phyloP scores from a whole-genome alignment of 2,113 vertebrate species.

The Brachypteracias leptosomus region DNA sequence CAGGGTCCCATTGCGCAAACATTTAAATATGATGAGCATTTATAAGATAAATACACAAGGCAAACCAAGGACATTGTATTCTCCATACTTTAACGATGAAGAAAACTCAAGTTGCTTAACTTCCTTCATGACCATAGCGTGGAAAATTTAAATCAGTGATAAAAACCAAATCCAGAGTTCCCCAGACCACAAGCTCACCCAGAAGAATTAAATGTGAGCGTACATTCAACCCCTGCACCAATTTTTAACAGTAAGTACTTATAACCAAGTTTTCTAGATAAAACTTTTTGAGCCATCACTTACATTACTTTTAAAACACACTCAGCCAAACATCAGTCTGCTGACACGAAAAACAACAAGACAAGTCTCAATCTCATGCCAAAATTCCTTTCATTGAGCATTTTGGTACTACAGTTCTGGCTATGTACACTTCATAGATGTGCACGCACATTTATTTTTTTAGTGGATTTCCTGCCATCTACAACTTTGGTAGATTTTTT shows the following conservation, averaged over 20 bases:
- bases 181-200: neutral
- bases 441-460: neutral
- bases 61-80: conserved; percentile 24
- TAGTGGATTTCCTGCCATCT: neutral
- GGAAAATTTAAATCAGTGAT: neutral
- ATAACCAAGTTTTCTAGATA: neutral
- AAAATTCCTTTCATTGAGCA: neutral
- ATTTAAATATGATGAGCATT: conserved; percentile 26
- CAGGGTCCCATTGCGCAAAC: conserved; percentile 31
- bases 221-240: neutral
- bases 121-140: neutral
- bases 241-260: neutral
- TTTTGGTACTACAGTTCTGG: neutral
- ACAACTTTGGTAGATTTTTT: neutral
- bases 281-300: neutral
- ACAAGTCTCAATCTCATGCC: neutral
- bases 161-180: neutral
- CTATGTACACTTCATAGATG: neutral
- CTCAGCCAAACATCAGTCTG: neutral
- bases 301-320: neutral
- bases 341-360: neutral
- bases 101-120: conserved; percentile 7
- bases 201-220: neutral
- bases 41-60: conserved; percentile 16
- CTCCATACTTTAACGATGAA: neutral